Percentiles rank a stretch among this genome's conserved stretches.
phyloP scores from a whole-genome alignment of 1,140 invertebrate species.

The Galleria mellonella region DNA sequence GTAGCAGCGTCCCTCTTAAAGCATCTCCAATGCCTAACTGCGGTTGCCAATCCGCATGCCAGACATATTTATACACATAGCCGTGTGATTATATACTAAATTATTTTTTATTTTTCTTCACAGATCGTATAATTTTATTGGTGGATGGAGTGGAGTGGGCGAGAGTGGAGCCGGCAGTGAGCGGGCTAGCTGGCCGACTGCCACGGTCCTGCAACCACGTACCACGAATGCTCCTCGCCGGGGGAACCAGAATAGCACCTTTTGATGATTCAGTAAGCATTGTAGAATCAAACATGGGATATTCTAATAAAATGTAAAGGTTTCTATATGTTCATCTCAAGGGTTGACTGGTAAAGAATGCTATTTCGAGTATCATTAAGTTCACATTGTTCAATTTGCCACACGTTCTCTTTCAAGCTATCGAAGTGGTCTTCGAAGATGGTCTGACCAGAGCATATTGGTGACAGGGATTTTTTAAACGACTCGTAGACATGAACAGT shows the following conservation, averaged over 20 bases:
- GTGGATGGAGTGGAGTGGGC: constrained; percentile 75
- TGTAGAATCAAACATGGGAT: not conserved
- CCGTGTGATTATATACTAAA: too few relatives aligned
- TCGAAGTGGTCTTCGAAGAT: constrained; percentile 48
- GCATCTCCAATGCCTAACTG: too few relatives aligned
- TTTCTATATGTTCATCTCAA: not conserved
- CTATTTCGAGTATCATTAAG: constrained; percentile 22
- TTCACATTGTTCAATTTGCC: constrained; percentile 40
- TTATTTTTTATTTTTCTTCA: constrained; percentile 2
- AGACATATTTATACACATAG: too few relatives aligned
- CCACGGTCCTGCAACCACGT: constrained; percentile 13
- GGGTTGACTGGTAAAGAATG: too few relatives aligned
- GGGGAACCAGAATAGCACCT: constrained; percentile 76
- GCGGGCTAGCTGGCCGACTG: constrained; percentile 17
- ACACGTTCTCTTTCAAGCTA: constrained; percentile 20
- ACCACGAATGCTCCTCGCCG: constrained; percentile 42
- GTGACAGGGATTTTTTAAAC: too few relatives aligned
- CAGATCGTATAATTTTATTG: constrained; percentile 55
- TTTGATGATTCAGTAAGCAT: constrained; percentile 82
- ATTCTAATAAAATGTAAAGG: not conserved
- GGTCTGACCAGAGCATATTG: constrained; percentile 29
- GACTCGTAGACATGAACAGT: too few relatives aligned
- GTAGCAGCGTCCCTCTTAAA: too few relatives aligned
- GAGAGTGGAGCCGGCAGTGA: constrained; percentile 48
- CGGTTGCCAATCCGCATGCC: too few relatives aligned